Conservation (phyloP, 2,113 vertebrate species). For the Trochalopteron elliotii region DNA sequence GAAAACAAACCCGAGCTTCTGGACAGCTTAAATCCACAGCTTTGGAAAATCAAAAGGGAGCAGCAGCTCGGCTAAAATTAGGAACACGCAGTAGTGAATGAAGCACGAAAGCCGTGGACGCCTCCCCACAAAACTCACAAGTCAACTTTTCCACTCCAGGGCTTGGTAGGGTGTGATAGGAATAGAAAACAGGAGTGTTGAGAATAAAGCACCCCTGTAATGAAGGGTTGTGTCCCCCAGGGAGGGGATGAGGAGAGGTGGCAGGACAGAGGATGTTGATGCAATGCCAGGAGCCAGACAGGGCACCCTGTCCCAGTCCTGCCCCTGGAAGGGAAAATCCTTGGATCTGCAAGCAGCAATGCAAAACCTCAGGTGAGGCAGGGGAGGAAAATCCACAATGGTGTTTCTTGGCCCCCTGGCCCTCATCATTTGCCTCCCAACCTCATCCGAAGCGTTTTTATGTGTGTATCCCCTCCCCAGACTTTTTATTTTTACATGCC, state of each 20-base stretch:
- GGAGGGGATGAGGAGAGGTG: neutral
- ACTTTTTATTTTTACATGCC: slow-evolving; percentile 47
- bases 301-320: neutral
- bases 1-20: slow-evolving; percentile 14
- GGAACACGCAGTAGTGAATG: neutral
- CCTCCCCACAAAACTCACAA: neutral
- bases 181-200: neutral
- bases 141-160: slow-evolving; percentile 38
- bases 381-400: neutral
- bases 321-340: neutral
- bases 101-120: neutral
- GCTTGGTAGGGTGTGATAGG: neutral
- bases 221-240: neutral
- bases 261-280: neutral
- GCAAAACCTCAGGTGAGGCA: neutral
- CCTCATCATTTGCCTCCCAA: neutral
- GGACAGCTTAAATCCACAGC: neutral
- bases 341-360: neutral
- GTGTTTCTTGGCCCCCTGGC: neutral
- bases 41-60: slow-evolving; percentile 44
- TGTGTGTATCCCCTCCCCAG: neutral
- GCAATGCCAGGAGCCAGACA: neutral
- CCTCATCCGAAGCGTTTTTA: neutral
- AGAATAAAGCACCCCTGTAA: neutral
- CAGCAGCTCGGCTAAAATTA: slow-evolving; percentile 41